Evolutionary conservation across 1,140 invertebrate species (phyloP), one percentile per base, ranked within the genome.

Genomic region (Temnothorax nylanderi): DNA sequence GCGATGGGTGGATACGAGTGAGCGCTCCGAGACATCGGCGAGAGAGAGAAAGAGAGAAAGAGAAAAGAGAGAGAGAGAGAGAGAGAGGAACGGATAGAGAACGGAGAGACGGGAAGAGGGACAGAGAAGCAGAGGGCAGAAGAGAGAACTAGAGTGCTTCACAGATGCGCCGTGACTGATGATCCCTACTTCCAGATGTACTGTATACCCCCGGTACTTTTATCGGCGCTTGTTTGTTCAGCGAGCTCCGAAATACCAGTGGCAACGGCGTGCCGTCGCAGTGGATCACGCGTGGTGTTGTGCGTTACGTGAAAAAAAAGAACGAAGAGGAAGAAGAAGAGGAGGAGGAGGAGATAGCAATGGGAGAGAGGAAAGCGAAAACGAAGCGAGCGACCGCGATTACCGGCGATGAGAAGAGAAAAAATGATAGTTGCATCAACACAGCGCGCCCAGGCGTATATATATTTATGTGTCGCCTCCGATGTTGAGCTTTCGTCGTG

Each of bases 111-210:
- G 54, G 11, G 34, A 16, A 89, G 82, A 78, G 51, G 71, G 77
- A 86, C 62, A 54, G 84, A 76, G 85, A 89, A 90, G 87, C 81
- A 74, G 89, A 91, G 89, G 87, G 88, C 71, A 84, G 87, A 89
- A 86, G 81, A 90, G 89, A 87, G 92, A 89, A 88, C 86, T 87
- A 86, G 81, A 87, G 89, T 89, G 87, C 87, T 87, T 90, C 93
- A 93, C 95, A 95, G 94, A 95, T 95, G 95, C 93, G 93, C 87
- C 92, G 93, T 95, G 95, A 95, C 94, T 95, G 94, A 95, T 95
- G 94, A 91, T 95, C 94, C 94, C 92, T 92, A 93, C 94, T 95
- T 95, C 94, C 94, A 95, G 94, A 95, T 95, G 94, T 95, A 95
- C 93, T 93, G 90, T 92, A 90, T 74, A 92, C 91, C 90, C 90